Percentiles rank a stretch among this genome's conserved stretches.
phyloP scores from a whole-genome alignment of 2,113 vertebrate genomes.

The Pelusios castaneus region DNA sequence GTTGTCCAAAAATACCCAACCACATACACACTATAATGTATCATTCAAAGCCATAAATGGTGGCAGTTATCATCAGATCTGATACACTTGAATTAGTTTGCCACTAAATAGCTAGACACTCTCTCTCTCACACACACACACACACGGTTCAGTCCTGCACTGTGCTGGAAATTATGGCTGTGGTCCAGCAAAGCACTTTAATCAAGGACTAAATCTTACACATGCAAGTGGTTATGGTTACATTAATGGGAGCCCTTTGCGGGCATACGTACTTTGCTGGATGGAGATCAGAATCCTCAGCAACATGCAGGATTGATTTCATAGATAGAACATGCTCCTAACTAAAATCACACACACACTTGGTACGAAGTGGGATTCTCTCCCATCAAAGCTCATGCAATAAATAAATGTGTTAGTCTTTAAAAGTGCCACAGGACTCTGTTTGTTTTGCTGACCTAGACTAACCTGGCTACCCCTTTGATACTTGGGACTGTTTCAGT shows the following conservation, averaged over 20 bases:
- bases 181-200: background rate
- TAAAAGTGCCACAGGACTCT: too few relatives aligned
- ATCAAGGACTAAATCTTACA: background rate
- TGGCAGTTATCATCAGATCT: background rate
- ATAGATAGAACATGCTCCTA: background rate
- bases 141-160: background rate
- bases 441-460: too few relatives aligned
- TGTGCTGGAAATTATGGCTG: background rate
- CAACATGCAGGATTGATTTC: background rate
- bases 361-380: too few relatives aligned
- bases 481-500: too few relatives aligned
- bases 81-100: background rate
- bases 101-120: background rate
- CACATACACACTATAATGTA: background rate
- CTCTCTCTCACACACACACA: too few relatives aligned
- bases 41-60: conserved; percentile 18
- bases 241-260: background rate
- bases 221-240: background rate
- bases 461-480: too few relatives aligned
- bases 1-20: background rate
- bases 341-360: background rate
- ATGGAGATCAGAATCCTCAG: background rate
- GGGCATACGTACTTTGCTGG: background rate
- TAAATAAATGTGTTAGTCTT: too few relatives aligned
- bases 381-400: too few relatives aligned